Evolutionary conservation across 2,797 vertebrate species (phyloP), one percentile per base, ranked within the genome.

Genomic region (Pithecia hirsuta): DNA sequence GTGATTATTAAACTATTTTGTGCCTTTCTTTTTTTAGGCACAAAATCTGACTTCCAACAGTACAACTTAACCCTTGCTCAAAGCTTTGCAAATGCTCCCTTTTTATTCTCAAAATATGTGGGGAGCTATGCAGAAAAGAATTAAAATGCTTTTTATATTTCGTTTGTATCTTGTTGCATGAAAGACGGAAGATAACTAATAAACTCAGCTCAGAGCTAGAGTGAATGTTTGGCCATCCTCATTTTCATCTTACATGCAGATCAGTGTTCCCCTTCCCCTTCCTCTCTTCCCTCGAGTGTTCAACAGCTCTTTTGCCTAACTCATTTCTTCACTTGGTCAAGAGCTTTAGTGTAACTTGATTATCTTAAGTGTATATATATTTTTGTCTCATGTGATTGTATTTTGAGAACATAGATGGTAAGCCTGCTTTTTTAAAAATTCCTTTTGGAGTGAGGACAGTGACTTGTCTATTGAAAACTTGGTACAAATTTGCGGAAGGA

Each of bases 241-340:
- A 26, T 50, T 20, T 44, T 52, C 75, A 39, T 79, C 20, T 89
- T 80, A 61, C 44, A 50, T 2, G 26, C 26, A 88, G 46, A 28
- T 48, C 14, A n/a, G 70, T 55, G 22, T 78, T 76, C 33, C 64
- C 24, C 41, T 30, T 24, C 26, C 5, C 64, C 59, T 88, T 15
- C 41, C 84, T 74, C 4, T 64, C 10, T 70, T 52, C 39, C 36
- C 50, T 80, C 7, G 13, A 6, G 36, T 61, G 55, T 72, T 84
- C 30, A 86, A 76, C 2, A 24, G n/a, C 33, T 46, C 19, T 72
- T 74, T 67, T 26, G 33, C 28, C 33, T 50, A 30, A 46, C 75
- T 83, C 81, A 83, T 82, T 92, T 52, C 88, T 86, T 24, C 28
- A 95, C 64, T 90, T 82, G 61, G 28, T 80, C 70, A 90, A 84